Evolutionary conservation across 2,888 invertebrate genomes (phyloP), one percentile per base, ranked within the genome.

Genomic region (Orthosia gothica): DNA sequence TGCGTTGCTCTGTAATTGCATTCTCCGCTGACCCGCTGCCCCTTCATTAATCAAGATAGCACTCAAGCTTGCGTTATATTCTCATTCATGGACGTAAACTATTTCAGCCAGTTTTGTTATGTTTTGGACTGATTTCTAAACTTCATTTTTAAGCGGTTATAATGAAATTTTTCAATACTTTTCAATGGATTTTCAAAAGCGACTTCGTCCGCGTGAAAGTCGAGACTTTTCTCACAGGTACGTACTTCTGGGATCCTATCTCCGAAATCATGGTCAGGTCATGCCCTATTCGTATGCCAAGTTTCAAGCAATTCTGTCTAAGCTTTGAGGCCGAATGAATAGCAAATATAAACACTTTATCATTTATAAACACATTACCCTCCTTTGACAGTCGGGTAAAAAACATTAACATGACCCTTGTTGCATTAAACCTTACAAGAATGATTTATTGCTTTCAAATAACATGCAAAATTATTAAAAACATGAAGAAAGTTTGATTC

Each of bases 1-100:
- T 66, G 57, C 54, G 18, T 26, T 15, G 62, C 26, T 82, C 70
- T 16, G 32, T 79, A 83, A 82, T 82, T 82, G 83, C 83, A 82
- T 83, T 82, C 70, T 49, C 26, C 49, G 32, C 79, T 82, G 71
- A 69, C 71, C 79, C 70, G 82, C 50, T 71, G 82, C 50, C 16
- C 15, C 58, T 52, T 57, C 75, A 67, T 82, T 68, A 23, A 68
- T 79, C 79, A 75, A 68, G 58, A 57, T 23, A 58, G n/a, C 45
- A 62, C 52, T 62, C 65, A 58, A 67, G 58, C 54, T 59, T 23
- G 40, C n/a, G 18, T 40, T 70, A 54, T 50, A 20, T 47, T 20
- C 54, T n/a, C 58, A 63, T 69, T 57, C 5, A 49, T 55, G 13
- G 13, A 69, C n/a, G 32, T 54, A 20, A 12, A 54, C 16, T 3